Conservation (phyloP, 2,797 vertebrate genomes). For the Muscicapa comitata region DNA sequence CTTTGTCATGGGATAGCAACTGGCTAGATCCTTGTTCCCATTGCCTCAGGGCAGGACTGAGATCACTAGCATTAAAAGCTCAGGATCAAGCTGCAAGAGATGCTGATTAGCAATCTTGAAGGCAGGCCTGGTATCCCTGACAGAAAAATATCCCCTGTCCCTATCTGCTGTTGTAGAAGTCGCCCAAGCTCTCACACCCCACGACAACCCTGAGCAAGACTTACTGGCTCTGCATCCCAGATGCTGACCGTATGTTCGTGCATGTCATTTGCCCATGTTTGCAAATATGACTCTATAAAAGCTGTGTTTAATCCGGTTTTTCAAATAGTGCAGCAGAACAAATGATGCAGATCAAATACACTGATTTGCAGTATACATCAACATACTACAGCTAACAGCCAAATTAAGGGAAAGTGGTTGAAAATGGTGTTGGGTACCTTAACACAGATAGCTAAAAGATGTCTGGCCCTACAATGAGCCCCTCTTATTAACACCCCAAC, state of each 20-base stretch:
- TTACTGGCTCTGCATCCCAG: not conserved
- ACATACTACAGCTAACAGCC: not conserved
- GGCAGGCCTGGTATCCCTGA: not conserved
- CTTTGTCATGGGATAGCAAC: not conserved
- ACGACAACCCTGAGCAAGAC: not conserved
- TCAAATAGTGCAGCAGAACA: conserved; percentile 6
- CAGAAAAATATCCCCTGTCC: not conserved
- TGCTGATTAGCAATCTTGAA: not conserved
- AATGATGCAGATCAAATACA: not conserved
- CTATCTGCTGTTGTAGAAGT: not conserved
- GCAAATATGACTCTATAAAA: not conserved
- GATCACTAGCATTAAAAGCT: conserved; percentile 49
- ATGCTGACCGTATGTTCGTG: not conserved
- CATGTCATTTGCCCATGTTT: not conserved
- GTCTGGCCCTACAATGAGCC: not conserved
- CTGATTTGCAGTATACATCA: not conserved
- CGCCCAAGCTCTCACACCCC: not conserved
- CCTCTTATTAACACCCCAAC: not conserved
- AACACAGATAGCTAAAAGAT: not conserved
- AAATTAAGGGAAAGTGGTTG: not conserved
- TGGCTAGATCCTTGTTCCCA: not conserved
- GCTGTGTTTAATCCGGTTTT: not conserved
- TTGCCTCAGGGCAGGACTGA: not conserved
- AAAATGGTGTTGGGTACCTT: not conserved
- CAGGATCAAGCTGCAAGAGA: not conserved